These are phyloP conservation scores for mouse (Mus musculus) DNA, from an alignment of 2,113 vertebrate genomes.

Conservation along the genomic window DNA sequence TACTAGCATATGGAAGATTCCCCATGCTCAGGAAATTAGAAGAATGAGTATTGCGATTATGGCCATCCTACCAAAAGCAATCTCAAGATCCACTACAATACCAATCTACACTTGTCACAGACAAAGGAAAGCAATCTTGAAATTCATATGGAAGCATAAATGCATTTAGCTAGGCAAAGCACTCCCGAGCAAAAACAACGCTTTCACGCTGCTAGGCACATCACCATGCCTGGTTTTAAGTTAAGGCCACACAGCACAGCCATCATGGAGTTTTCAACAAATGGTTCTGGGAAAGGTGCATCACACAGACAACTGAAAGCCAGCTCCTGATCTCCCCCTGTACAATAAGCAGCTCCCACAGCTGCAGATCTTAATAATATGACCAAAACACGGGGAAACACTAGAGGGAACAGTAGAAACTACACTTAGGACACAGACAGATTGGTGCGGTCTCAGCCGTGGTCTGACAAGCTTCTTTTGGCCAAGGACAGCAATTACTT, in stretches of 20 bases:
- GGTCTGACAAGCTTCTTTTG: neutral
- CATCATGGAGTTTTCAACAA: too few relatives aligned
- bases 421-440: neutral
- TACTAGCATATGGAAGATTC: neutral
- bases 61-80: neutral
- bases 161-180: neutral
- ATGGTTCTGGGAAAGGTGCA: neutral
- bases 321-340: neutral
- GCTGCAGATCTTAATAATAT: neutral
- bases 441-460: neutral
- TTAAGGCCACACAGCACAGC: neutral
- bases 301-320: neutral
- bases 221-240: neutral
- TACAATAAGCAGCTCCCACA: neutral
- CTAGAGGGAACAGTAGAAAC: neutral
- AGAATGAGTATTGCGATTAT: neutral
- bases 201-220: neutral
- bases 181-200: neutral
- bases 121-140: neutral
- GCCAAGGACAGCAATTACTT: neutral
- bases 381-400: neutral
- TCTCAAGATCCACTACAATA: neutral
- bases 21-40: neutral
- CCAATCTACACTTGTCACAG: neutral
- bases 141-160: neutral